Conservation (phyloP, 1,140 invertebrate species). For the Sinella curviseta region DNA sequence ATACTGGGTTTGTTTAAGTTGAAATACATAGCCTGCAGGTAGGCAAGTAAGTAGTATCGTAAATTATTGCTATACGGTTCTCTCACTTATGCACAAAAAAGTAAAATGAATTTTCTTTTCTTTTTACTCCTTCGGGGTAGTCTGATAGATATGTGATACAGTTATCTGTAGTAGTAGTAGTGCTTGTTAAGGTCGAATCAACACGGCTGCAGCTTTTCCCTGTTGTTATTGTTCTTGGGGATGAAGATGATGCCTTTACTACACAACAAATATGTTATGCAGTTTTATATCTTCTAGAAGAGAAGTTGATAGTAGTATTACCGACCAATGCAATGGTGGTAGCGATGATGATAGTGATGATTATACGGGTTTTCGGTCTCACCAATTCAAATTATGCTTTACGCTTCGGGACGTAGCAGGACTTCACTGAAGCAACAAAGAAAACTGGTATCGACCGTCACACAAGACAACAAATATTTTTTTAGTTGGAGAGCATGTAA, state of each 20-base stretch:
- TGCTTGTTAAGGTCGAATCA: background rate
- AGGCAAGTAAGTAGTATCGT: background rate
- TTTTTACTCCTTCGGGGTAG: background rate
- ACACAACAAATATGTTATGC: background rate
- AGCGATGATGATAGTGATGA: background rate
- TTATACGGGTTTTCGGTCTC: conserved; percentile 2
- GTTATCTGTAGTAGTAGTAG: background rate
- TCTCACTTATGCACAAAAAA: background rate
- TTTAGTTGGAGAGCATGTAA: background rate
- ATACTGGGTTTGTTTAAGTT: too few species aligned
- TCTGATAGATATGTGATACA: background rate
- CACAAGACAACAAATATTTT: background rate
- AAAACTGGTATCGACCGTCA: background rate
- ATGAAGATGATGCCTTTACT: background rate
- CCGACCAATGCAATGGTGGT: background rate
- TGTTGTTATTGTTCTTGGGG: background rate
- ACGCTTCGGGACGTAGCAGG: background rate
- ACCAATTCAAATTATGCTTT: background rate
- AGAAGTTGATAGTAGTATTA: background rate
- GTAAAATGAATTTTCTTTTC: conserved; percentile 12
- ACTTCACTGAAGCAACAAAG: background rate
- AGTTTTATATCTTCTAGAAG: background rate
- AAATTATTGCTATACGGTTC: background rate
- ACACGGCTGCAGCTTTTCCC: background rate
- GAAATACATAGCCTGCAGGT: background rate